phyloP scores from a whole-genome alignment of 2,113 vertebrate species.

The Pycnonotus jocosus region DNA sequence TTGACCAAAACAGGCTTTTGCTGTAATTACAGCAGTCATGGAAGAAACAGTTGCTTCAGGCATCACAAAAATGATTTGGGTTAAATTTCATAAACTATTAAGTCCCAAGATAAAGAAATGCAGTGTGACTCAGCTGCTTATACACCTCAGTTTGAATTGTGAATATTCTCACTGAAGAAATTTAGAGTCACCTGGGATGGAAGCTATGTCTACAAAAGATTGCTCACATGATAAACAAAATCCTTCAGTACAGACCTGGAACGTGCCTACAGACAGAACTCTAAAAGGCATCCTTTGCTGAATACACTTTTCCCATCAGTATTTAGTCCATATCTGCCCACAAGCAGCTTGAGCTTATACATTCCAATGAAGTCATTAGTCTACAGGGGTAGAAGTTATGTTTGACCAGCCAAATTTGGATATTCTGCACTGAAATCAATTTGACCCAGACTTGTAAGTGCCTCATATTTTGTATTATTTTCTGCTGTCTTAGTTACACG shows the following conservation, averaged over 20 bases:
- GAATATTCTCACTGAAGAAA: background rate
- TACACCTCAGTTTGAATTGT: background rate
- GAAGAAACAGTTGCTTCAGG: background rate
- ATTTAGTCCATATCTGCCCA: background rate
- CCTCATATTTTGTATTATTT: slow-evolving; percentile 7
- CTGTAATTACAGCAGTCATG: background rate
- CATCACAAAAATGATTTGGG: background rate
- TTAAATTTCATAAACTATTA: background rate
- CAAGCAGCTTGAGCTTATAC: background rate
- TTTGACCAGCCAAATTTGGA: background rate
- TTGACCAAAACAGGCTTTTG: background rate
- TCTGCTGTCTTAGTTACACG: background rate
- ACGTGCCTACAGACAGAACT: background rate
- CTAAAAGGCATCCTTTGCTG: background rate
- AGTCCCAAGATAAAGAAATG: background rate
- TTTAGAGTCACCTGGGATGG: background rate
- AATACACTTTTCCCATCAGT: background rate
- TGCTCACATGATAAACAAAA: background rate
- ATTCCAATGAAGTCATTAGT: background rate
- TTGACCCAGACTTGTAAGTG: background rate
- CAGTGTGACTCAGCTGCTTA: background rate
- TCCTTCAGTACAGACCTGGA: background rate
- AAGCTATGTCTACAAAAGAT: background rate
- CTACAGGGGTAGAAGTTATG: background rate
- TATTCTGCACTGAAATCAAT: background rate